phyloP scores from a whole-genome alignment of 2,113 vertebrate species.

The Tachuris rubrigastra region DNA sequence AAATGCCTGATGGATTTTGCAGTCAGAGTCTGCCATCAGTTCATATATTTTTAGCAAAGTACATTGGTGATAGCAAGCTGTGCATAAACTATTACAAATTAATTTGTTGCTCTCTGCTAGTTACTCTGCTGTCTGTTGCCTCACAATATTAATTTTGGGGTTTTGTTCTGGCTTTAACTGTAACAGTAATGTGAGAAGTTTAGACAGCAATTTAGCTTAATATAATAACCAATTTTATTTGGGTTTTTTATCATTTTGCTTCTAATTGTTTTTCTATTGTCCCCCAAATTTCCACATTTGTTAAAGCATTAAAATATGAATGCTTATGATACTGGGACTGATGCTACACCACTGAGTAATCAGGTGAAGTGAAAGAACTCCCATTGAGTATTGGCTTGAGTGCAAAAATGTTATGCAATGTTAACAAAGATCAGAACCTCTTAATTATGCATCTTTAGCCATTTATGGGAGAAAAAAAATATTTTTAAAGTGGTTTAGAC shows the following conservation, averaged over 20 bases:
- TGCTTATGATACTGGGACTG: neutral
- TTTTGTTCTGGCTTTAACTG: neutral
- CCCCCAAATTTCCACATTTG: neutral
- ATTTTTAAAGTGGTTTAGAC: neutral
- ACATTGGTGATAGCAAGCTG: neutral
- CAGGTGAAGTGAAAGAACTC: neutral
- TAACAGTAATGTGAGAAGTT: neutral
- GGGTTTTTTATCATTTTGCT: neutral
- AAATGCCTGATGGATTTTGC: constrained; percentile 23
- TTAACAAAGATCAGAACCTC: neutral
- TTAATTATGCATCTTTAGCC: neutral
- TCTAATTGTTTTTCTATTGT: neutral
- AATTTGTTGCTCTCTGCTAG: neutral
- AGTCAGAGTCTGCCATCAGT: neutral
- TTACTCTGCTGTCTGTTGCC: neutral
- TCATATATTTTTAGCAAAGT: constrained; percentile 35
- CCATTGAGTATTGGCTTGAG: neutral
- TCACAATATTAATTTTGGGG: neutral
- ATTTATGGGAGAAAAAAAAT: neutral
- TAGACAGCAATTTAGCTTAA: neutral
- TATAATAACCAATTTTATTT: neutral
- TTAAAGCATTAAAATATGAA: neutral
- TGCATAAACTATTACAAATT: neutral
- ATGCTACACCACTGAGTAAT: neutral
- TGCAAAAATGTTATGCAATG: neutral